These are phyloP conservation scores for Habropoda laboriosa DNA, from an alignment of 1,140 invertebrate genomes.

Conservation along the genomic window DNA sequence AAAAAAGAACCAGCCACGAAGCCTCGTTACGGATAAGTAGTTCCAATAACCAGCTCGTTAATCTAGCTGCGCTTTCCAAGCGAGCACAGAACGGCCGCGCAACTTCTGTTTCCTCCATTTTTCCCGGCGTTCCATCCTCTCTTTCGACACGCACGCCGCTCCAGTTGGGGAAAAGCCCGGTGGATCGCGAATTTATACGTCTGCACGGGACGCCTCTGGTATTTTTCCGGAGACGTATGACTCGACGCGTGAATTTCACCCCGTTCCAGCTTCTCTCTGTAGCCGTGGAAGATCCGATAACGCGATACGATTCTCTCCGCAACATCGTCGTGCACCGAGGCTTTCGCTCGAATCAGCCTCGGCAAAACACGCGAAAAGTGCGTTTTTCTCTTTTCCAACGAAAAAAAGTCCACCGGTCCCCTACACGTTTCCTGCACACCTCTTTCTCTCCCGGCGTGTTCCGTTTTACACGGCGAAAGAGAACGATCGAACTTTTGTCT, in stretches of 20 bases:
- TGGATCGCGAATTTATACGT: conserved; percentile 41
- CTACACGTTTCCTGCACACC: no score
- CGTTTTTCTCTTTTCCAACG: background rate
- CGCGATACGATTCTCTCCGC: conserved; percentile 25
- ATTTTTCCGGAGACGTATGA: background rate
- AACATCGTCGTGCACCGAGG: background rate
- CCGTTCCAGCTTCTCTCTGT: background rate
- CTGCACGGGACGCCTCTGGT: conserved; percentile 23
- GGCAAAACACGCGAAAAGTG: background rate
- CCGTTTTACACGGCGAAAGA: no score
- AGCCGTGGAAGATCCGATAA: conserved; percentile 20
- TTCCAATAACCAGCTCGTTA: conserved; percentile 70
- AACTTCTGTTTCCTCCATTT: conserved; percentile 46
- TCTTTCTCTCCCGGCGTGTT: no score
- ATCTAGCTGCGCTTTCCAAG: conserved; percentile 65
- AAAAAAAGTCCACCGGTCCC: background rate
- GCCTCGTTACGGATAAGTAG: conserved; percentile 63
- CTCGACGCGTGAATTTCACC: conserved; percentile 16
- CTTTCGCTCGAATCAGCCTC: background rate
- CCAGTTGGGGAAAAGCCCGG: conserved; percentile 15
- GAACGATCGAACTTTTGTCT: background rate
- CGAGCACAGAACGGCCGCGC: conserved; percentile 38
- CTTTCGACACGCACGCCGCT: conserved; percentile 8
- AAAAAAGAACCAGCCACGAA: conserved; percentile 50
- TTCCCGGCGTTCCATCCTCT: conserved; percentile 15